Conservation (phyloP, 2,888 invertebrate genomes). For the Drosophila anomalata region DNA sequence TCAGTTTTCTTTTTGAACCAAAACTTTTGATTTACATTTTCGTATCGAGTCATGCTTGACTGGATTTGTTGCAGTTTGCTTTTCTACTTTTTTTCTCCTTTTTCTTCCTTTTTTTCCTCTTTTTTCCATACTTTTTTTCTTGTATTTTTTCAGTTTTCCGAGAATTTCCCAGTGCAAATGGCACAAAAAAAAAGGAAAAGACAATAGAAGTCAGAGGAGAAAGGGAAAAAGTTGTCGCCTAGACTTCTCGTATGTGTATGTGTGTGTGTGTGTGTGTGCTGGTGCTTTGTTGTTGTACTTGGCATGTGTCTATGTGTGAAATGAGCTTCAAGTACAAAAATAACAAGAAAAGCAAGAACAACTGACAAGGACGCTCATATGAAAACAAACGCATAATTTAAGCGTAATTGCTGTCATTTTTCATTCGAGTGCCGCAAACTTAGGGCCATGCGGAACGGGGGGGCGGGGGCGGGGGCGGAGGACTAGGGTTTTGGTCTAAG, state of each 20-base stretch:
- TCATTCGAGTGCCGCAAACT: constrained; percentile 64
- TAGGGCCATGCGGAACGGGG: constrained; percentile 3
- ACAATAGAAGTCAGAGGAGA: constrained; percentile 15
- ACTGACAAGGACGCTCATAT: constrained; percentile 75
- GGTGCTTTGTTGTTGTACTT: constrained; percentile 11
- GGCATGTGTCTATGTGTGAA: constrained; percentile 63
- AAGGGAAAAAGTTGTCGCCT: constrained; percentile 43
- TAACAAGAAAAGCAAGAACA: constrained; percentile 36
- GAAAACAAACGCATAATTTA: constrained; percentile 80
- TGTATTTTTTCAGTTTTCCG: constrained; percentile 15
- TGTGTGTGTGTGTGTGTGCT: neutral
- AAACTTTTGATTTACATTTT: neutral
- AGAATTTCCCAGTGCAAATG: constrained; percentile 23
- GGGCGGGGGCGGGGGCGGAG: neutral
- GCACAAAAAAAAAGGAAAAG: constrained; percentile 4
- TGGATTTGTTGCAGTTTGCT: constrained; percentile 21
- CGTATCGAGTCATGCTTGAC: constrained; percentile 19
- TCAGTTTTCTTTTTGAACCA: constrained; percentile 5
- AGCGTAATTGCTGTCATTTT: constrained; percentile 80
- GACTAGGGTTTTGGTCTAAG: neutral
- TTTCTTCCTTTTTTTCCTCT: neutral
- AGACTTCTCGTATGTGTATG: constrained; percentile 19
- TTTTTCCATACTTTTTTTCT: neutral
- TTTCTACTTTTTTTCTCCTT: neutral
- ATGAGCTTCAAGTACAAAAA: constrained; percentile 69